Percentiles rank a stretch among this genome's conserved stretches.
phyloP scores from a whole-genome alignment of 1,140 invertebrate species.

The Wasmannia auropunctata region DNA sequence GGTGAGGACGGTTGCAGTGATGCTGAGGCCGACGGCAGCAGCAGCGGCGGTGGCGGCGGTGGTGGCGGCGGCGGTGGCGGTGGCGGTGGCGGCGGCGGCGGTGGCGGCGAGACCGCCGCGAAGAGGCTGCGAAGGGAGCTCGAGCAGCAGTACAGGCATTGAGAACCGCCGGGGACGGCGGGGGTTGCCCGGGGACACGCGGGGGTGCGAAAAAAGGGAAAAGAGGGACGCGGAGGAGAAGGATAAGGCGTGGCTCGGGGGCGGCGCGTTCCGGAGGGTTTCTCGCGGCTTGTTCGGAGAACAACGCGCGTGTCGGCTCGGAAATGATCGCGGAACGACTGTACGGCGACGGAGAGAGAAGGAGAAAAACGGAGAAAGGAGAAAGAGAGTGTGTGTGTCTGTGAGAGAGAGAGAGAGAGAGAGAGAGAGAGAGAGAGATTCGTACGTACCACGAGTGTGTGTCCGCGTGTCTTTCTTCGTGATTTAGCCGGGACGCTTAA shows the following conservation, averaged over 20 bases:
- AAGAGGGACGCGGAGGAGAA: conserved; percentile 51
- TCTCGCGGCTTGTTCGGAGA: conserved; percentile 49
- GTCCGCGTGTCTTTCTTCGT: conserved; percentile 46
- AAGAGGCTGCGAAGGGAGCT: conserved; percentile 86
- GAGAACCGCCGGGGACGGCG: conserved; percentile 67
- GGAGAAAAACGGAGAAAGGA: conserved; percentile 10
- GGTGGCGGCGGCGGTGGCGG: conserved; percentile 86
- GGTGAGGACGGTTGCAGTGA: conserved; percentile 90
- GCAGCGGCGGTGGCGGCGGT: conserved; percentile 89
- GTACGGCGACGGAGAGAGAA: background rate
- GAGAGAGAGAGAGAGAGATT: background rate
- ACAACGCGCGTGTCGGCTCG: conserved; percentile 51
- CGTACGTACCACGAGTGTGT: background rate
- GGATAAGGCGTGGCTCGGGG: conserved; percentile 57
- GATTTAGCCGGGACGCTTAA: conserved; percentile 54
- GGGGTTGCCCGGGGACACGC: conserved; percentile 76
- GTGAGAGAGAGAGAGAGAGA: background rate
- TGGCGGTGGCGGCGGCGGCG: conserved; percentile 87
- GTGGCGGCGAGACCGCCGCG: conserved; percentile 83
- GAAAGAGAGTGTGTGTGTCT: too few species aligned
- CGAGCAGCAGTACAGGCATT: conserved; percentile 85
- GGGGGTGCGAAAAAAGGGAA: conserved; percentile 20
- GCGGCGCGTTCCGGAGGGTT: conserved; percentile 45
- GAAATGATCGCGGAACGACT: conserved; percentile 54
- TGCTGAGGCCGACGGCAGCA: conserved; percentile 84